Conservation (phyloP, 30 jellyfish, hydroid and myxozoan genomes). For the Hydra vulgaris region DNA sequence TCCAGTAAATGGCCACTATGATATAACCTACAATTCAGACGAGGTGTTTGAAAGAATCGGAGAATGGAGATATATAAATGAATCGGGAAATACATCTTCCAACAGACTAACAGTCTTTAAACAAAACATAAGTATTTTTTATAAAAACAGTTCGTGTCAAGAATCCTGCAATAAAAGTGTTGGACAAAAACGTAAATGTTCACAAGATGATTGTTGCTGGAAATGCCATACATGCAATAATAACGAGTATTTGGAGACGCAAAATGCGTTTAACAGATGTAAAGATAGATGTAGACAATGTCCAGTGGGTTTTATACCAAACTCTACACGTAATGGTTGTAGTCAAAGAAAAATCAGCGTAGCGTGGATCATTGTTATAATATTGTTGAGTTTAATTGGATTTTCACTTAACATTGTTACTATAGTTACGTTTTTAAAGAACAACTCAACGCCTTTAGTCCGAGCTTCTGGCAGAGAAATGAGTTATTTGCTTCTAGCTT, state of each 20-base stretch:
- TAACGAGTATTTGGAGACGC: slow-evolving; percentile 45
- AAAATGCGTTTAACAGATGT: too few species aligned
- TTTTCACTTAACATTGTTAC: slow-evolving; percentile 47
- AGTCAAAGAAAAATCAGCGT: slow-evolving; percentile 40
- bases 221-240: slow-evolving; percentile 39
- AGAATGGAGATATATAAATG: too few species aligned
- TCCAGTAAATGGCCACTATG: slow-evolving; percentile 42
- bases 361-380: slow-evolving; percentile 53
- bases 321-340: slow-evolving; percentile 38
- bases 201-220: slow-evolving; percentile 52
- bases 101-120: slow-evolving; percentile 24
- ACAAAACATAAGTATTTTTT: not conserved
- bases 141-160: slow-evolving; percentile 16
- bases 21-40: slow-evolving; percentile 21
- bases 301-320: slow-evolving; percentile 31
- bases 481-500: slow-evolving; percentile 49
- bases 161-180: not conserved
- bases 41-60: slow-evolving; percentile 43
- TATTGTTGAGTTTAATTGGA: slow-evolving; percentile 59
- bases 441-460: slow-evolving; percentile 63
- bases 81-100: slow-evolving; percentile 1
- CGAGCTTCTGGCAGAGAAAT: slow-evolving; percentile 79
- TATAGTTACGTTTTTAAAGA: slow-evolving; percentile 31
- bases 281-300: slow-evolving; percentile 25
- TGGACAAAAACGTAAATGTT: not conserved